phyloP scores from a whole-genome alignment of 2,888 invertebrate genomes.

The Mycalesis mineus region DNA sequence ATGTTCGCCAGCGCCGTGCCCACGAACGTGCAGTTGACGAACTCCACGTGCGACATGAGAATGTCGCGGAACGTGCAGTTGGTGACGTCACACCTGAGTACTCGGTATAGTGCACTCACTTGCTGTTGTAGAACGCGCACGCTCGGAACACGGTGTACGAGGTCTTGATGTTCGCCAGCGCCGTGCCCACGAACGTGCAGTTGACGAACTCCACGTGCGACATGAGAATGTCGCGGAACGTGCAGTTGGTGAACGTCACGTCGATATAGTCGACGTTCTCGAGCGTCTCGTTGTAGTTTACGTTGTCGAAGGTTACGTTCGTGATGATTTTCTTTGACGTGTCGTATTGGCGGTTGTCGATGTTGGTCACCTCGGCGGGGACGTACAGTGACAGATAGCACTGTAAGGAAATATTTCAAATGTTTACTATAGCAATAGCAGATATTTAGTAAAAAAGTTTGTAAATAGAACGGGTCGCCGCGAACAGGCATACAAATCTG shows the following conservation, averaged over 20 bases:
- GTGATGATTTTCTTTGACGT: conserved; percentile 46
- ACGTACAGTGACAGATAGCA: conserved; percentile 77
- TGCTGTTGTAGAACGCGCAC: conserved; percentile 80
- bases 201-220: conserved; percentile 85
- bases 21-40: conserved; percentile 83
- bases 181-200: conserved; percentile 83
- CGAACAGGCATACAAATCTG: too few species aligned
- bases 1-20: conserved; percentile 84
- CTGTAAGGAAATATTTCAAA: conserved; percentile 39
- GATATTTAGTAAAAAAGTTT: too few species aligned
- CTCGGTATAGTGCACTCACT: conserved; percentile 58
- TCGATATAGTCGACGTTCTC: conserved; percentile 81
- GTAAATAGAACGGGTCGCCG: too few species aligned
- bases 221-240: conserved; percentile 82
- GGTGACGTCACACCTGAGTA: too few species aligned
- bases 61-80: not conserved
- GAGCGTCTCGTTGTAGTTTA: conserved; percentile 77
- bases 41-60: conserved; percentile 50
- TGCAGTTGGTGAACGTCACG: conserved; percentile 80
- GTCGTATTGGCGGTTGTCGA: conserved; percentile 54
- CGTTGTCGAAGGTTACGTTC: conserved; percentile 52
- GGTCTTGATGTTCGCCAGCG: conserved; percentile 84
- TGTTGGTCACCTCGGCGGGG: conserved; percentile 64
- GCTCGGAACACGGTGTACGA: conserved; percentile 82
- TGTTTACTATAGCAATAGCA: too few species aligned